phyloP scores from a whole-genome alignment of 2,888 invertebrate genomes.

The Lottia scabra region DNA sequence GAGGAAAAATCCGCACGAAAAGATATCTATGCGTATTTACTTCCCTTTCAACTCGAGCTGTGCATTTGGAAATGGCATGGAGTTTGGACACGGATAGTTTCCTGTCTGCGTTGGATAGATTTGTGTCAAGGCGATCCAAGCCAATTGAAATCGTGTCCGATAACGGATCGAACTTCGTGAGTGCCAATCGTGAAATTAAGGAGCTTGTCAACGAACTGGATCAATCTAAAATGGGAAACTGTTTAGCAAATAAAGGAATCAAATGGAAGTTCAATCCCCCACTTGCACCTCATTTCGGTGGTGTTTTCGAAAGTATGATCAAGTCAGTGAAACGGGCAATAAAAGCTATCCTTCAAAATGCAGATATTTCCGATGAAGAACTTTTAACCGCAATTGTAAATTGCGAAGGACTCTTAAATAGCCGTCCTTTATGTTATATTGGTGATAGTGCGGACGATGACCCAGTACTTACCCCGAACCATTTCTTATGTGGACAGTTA shows the following conservation, averaged over 20 bases:
- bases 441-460: neutral
- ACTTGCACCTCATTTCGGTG: constrained; percentile 34
- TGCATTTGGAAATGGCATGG: constrained; percentile 11
- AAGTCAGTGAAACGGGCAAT: constrained; percentile 35
- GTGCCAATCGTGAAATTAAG: constrained; percentile 13
- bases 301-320: constrained; percentile 34
- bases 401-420: neutral
- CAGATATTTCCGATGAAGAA: constrained; percentile 37
- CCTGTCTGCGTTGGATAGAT: constrained; percentile 11
- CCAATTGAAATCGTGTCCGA: constrained; percentile 16
- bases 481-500: neutral
- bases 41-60: constrained; percentile 20
- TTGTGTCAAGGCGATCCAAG: neutral
- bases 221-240: constrained; percentile 14
- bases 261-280: constrained; percentile 36
- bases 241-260: constrained; percentile 17
- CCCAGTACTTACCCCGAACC: neutral
- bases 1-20: constrained; percentile 17
- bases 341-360: constrained; percentile 24
- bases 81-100: constrained; percentile 14
- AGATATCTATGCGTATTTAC: constrained; percentile 29
- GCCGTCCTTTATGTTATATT: neutral
- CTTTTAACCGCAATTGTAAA: constrained; percentile 21
- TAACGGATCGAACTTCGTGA: constrained; percentile 12
- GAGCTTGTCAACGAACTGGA: constrained; percentile 17